Evolutionary conservation across 2,888 invertebrate genomes (phyloP), one percentile per base, ranked within the genome.

Genomic region (Dasysyrphus tricinctus): DNA sequence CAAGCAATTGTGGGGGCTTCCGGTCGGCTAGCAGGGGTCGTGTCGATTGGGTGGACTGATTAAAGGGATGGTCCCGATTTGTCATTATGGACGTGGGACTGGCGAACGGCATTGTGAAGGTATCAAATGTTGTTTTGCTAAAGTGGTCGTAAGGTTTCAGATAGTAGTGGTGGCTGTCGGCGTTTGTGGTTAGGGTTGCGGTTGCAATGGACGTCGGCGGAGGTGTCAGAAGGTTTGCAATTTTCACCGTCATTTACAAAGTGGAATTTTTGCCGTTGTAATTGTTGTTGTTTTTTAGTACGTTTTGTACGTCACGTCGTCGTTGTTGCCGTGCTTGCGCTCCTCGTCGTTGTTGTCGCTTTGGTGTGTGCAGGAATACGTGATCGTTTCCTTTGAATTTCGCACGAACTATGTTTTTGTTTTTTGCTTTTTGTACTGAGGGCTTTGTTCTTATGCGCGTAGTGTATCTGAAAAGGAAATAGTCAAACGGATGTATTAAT

Each of bases 61-160:
- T 92, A 81, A 90, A 92, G 19, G 91, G 92, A 90, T 92, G 92
- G 88, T 91, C 91, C 76, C 92, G 91, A 88, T 91, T 90, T 89
- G 91, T 91, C 89, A 91, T 90, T 88, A 90, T 90, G 88, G 90
- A 90, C 29, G 89, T 89, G 34, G 88, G 78, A 24, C 88, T 86
- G 9, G 87, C 67, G 61, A 73, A 86, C 37, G 90, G 89, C 89
- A 89, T 89, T 81, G 88, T 89, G 85, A 89, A 89, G 89, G 81
- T 91, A 37, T 89, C 89, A 47, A 90, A 86, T 73, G 88, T 90
- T 54, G 89, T 89, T 74, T 90, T 89, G 63, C 88, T 89, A 79
- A 91, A 91, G 69, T 81, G 73, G 75, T 85, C 80, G 72, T 86
- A 72, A 16, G 73, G 34, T 37, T 69, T 69, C 12, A 69, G 82